These are phyloP conservation scores for Hyles euphorbiae DNA, from an alignment of 1,140 invertebrate species.

Conservation along the genomic window DNA sequence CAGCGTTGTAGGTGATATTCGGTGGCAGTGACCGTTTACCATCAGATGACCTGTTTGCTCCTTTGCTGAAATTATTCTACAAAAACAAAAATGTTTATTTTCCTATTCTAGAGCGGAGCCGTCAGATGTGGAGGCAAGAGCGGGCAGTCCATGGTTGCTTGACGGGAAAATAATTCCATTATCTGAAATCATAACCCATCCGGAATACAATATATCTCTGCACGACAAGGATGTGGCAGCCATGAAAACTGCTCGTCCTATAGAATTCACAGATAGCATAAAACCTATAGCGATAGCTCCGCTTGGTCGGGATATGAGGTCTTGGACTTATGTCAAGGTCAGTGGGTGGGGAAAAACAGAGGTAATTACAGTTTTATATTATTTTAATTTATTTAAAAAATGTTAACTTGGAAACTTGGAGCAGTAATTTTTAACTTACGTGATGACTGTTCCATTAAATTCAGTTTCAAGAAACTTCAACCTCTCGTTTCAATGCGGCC, in stretches of 20 bases:
- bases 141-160: conserved; percentile 53
- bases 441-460: too few relatives aligned
- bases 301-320: conserved; percentile 24
- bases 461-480: too few relatives aligned
- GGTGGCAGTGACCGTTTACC: too few relatives aligned
- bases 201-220: conserved; percentile 62
- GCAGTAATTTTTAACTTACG: too few relatives aligned
- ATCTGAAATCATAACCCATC: conserved; percentile 60
- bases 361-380: too few relatives aligned
- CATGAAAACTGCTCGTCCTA: conserved; percentile 57
- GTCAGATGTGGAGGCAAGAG: conserved; percentile 50
- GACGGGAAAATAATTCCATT: conserved; percentile 63
- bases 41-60: too few relatives aligned
- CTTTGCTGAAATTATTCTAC: too few relatives aligned
- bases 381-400: too few relatives aligned
- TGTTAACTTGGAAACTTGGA: too few relatives aligned
- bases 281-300: conserved; percentile 41
- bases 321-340: conserved; percentile 33
- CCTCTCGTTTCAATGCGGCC: too few relatives aligned
- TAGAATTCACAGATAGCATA: conserved; percentile 44
- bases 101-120: conserved; percentile 25
- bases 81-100: too few relatives aligned
- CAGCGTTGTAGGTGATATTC: too few relatives aligned
- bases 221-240: conserved; percentile 79
- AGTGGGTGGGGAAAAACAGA: conserved; percentile 47